Evolutionary conservation across 1,140 invertebrate species (phyloP).

Genomic region (Listronotus oregonensis): DNA sequence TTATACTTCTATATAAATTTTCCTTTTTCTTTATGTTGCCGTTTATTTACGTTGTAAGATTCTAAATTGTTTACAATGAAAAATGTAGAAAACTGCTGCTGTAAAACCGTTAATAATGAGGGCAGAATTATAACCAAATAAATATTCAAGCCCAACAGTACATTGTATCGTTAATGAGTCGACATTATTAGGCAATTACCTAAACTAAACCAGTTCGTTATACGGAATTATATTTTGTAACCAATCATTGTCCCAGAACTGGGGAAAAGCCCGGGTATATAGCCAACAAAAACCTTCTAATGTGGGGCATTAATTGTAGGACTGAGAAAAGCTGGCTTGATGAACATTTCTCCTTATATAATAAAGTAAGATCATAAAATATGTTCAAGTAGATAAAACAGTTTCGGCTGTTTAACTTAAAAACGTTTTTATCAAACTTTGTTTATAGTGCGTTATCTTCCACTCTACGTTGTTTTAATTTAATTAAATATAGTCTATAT

Average conservation of each 20-base stretch:
- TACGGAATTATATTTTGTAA: constrained; percentile 30
- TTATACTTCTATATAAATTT: too few relatives aligned
- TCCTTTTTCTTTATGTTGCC: too few relatives aligned
- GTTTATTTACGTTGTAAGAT: too few relatives aligned
- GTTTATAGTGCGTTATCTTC: too few relatives aligned
- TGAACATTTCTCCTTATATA: constrained; percentile 30
- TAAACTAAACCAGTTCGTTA: constrained; percentile 33
- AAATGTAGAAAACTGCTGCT: too few relatives aligned
- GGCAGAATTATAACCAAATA: neutral
- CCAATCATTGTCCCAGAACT: constrained; percentile 27
- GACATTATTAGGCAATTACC: constrained; percentile 24
- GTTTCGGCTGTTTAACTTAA: too few relatives aligned
- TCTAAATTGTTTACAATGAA: too few relatives aligned
- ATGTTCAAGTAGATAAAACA: constrained; percentile 22
- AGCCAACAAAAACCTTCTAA: constrained; percentile 32
- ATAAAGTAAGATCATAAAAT: constrained; percentile 21
- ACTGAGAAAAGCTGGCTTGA: constrained; percentile 25
- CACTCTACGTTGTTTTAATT: too few relatives aligned
- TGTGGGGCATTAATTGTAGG: constrained; percentile 32
- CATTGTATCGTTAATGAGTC: constrained; percentile 16
- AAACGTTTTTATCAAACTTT: too few relatives aligned
- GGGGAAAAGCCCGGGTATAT: constrained; percentile 25
- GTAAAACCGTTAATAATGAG: neutral
- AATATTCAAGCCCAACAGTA: neutral
- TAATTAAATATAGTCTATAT: too few relatives aligned